Percentiles rank a stretch among this genome's conserved stretches.
Evolutionary conservation across 2,797 vertebrate species (phyloP).

Genomic region (Arremon aurantiirostris): DNA sequence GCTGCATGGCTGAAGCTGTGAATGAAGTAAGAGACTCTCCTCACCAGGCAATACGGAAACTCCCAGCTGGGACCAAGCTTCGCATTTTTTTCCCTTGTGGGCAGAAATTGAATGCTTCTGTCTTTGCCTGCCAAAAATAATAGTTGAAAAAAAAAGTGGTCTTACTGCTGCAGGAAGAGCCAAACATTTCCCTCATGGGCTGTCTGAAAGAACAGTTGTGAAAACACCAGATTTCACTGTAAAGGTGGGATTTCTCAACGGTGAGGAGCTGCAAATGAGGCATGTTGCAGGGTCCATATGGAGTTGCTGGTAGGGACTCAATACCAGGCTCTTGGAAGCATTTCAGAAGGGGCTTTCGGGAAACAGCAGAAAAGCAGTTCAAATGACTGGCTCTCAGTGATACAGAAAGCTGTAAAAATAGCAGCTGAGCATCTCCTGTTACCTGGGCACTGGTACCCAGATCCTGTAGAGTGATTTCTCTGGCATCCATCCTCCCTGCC

Average conservation of each 20-base stretch:
- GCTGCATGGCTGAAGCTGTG: not conserved
- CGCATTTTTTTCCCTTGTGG: not conserved
- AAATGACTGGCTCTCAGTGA: constrained; percentile 7
- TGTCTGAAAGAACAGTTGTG: constrained; percentile 44
- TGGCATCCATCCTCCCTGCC: not conserved
- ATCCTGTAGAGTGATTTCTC: not conserved
- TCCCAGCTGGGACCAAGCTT: constrained; percentile 13
- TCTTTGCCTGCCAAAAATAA: constrained; percentile 43
- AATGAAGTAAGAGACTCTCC: not conserved
- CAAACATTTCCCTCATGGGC: constrained; percentile 16
- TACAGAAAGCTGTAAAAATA: not conserved
- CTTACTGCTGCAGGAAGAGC: constrained; percentile 17
- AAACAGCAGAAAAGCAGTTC: not conserved
- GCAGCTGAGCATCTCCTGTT: constrained; percentile 9
- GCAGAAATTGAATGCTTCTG: constrained; percentile 14
- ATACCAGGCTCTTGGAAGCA: not conserved
- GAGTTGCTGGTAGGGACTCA: constrained; percentile 43
- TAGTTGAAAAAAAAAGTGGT: not conserved
- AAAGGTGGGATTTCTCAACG: constrained; percentile 40
- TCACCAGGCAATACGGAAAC: not conserved
- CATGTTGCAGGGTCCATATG: constrained; percentile 40
- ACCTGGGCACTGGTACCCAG: not conserved
- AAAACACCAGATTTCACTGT: constrained; percentile 53
- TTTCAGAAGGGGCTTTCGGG: not conserved
- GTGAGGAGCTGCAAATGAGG: constrained; percentile 38